Evolutionary conservation across 2,797 vertebrate genomes (phyloP).

Genomic region (Myotis findleyi): DNA sequence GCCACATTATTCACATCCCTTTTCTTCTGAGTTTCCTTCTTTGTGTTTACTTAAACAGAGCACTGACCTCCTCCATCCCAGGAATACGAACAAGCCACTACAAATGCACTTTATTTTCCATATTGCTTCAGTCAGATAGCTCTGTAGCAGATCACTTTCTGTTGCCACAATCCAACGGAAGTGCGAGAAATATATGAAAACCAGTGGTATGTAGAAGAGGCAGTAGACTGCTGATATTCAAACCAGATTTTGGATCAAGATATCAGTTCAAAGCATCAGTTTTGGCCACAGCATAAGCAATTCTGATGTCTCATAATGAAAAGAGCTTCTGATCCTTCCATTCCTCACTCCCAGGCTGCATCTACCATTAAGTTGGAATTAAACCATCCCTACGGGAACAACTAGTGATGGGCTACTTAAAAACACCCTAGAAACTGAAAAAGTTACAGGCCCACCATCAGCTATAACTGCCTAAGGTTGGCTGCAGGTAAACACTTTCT

Average conservation of each 20-base stretch:
- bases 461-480: background rate
- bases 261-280: background rate
- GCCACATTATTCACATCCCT: background rate
- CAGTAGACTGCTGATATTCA: background rate
- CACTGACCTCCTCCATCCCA: background rate
- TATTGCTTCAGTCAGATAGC: fast-evolving
- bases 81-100: background rate
- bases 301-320: background rate
- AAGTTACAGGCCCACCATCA: background rate
- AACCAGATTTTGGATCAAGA: background rate
- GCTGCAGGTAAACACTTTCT: background rate
- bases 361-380: background rate
- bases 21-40: background rate
- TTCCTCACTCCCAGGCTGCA: background rate
- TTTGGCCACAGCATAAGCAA: background rate
- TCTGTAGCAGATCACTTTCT: background rate
- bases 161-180: background rate
- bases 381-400: background rate
- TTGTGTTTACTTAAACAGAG: background rate
- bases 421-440: background rate
- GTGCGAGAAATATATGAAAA: background rate
- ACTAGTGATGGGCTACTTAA: background rate
- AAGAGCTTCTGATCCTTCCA: background rate
- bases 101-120: background rate
- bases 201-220: background rate